Evolutionary conservation across 1,140 invertebrate genomes (phyloP).

Genomic region (Rhyacophila brunnea): DNA sequence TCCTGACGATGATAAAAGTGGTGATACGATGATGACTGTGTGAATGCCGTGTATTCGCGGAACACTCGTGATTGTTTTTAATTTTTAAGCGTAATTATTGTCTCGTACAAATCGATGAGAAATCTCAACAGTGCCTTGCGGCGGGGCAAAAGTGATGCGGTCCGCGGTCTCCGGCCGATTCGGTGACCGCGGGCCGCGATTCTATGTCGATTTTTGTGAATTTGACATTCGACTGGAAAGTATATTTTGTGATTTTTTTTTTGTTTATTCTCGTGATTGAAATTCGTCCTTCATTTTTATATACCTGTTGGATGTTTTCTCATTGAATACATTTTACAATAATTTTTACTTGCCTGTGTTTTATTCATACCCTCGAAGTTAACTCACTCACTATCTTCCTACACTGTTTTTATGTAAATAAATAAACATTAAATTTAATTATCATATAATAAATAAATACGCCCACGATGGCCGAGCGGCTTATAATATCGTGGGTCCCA

Average conservation of each 20-base stretch:
- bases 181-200: background rate
- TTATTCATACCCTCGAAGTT: slow-evolving; percentile 3
- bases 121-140: slow-evolving; percentile 24
- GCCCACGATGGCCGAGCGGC: too few species aligned
- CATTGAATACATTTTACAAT: slow-evolving; percentile 9
- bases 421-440: too few species aligned
- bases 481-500: too few species aligned
- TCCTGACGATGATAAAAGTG: slow-evolving; percentile 11
- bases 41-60: slow-evolving; percentile 1
- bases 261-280: slow-evolving; percentile 15
- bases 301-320: slow-evolving; percentile 15
- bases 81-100: slow-evolving; percentile 6
- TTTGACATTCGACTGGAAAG: background rate
- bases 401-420: too few species aligned
- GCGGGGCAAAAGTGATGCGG: slow-evolving; percentile 2
- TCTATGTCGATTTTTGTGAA: slow-evolving; percentile 1
- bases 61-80: slow-evolving; percentile 10
- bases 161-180: background rate
- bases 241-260: slow-evolving; percentile 22
- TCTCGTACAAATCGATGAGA: slow-evolving; percentile 25
- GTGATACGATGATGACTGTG: background rate
- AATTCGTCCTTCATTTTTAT: slow-evolving; percentile 24
- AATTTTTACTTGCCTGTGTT: slow-evolving; percentile 15
- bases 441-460: too few species aligned
- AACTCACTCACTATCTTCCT: background rate